Evolutionary conservation across 37 sponge, comb jelly and placozoan genomes (phyloP).

Genomic region (Tethya wilhelma): DNA sequence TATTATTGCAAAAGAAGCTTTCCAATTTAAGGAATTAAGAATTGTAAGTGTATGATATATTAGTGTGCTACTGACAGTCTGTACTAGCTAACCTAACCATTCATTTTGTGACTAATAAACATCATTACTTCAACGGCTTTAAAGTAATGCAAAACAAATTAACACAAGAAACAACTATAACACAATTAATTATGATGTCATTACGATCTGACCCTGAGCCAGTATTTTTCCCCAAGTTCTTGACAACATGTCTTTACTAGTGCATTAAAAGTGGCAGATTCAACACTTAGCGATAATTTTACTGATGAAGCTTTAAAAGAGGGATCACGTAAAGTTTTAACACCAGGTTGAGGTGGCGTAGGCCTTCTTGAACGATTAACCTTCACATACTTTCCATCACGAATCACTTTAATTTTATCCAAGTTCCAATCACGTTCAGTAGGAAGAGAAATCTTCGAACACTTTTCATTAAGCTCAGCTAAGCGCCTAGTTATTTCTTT

Average conservation of each 20-base stretch:
- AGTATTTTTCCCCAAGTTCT: slow-evolving; percentile 51
- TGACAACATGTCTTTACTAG: slow-evolving; percentile 45
- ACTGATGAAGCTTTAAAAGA: slow-evolving; percentile 33
- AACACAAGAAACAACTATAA: too few species aligned
- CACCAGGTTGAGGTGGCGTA: slow-evolving; percentile 16
- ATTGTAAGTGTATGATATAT: too few species aligned
- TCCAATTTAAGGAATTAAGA: too few species aligned
- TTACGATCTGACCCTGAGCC: too few species aligned
- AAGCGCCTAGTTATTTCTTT: slow-evolving; percentile 44
- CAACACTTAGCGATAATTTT: slow-evolving; percentile 20
- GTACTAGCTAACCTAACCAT: too few species aligned
- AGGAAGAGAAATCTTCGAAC: slow-evolving; percentile 45
- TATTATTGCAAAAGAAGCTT: too few species aligned
- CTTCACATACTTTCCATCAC: slow-evolving; percentile 44
- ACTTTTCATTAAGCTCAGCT: slow-evolving; percentile 55
- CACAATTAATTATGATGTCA: too few species aligned
- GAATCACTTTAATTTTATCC: slow-evolving; percentile 47
- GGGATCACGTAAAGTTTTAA: slow-evolving; percentile 31
- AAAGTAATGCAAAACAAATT: too few species aligned
- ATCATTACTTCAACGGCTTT: too few species aligned
- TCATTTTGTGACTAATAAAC: too few species aligned
- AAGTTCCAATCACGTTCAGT: slow-evolving; percentile 49
- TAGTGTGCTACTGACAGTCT: too few species aligned
- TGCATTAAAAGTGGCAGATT: slow-evolving; percentile 23
- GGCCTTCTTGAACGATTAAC: slow-evolving; percentile 7